Evolutionary conservation across 2,888 invertebrate genomes (phyloP).

Genomic region (Sisyra nigra): DNA sequence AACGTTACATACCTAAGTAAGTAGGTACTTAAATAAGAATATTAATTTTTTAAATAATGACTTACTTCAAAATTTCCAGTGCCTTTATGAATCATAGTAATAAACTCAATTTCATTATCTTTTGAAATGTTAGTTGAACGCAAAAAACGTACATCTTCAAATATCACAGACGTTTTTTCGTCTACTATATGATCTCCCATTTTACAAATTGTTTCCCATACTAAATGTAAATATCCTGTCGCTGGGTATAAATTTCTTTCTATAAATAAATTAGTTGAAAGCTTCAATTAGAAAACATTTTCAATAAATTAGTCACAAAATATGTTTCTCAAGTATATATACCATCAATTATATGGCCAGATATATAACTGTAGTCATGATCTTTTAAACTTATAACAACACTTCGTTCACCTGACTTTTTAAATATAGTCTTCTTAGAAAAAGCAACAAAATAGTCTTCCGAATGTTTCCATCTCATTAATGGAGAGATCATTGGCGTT

Average conservation of each 20-base stretch:
- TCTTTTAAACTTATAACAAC: constrained; percentile 39
- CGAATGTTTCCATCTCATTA: constrained; percentile 79
- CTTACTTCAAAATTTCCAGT: no score
- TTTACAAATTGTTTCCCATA: constrained; percentile 36
- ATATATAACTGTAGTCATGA: constrained; percentile 53
- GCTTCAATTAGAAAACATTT: no score
- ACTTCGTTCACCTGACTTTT: constrained; percentile 46
- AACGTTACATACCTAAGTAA: no score
- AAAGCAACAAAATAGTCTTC: constrained; percentile 58
- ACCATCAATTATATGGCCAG: constrained; percentile 77
- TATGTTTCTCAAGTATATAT: constrained; percentile 19
- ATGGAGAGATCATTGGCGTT: constrained; percentile 69
- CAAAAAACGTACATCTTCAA: constrained; percentile 41
- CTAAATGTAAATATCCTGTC: constrained; percentile 33
- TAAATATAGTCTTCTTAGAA: constrained; percentile 51
- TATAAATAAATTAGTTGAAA: constrained; percentile 17
- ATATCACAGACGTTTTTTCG: constrained; percentile 34
- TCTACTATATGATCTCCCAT: constrained; percentile 22
- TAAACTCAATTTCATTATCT: no score
- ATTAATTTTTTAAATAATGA: no score
- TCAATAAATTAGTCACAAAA: no score
- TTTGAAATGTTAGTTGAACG: constrained; percentile 33
- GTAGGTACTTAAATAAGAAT: no score
- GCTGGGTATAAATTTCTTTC: constrained; percentile 40
- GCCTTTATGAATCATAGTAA: no score